Base-by-base conservation (phyloP, 2,888 invertebrate species). In the Sesamia inferens region DNA sequence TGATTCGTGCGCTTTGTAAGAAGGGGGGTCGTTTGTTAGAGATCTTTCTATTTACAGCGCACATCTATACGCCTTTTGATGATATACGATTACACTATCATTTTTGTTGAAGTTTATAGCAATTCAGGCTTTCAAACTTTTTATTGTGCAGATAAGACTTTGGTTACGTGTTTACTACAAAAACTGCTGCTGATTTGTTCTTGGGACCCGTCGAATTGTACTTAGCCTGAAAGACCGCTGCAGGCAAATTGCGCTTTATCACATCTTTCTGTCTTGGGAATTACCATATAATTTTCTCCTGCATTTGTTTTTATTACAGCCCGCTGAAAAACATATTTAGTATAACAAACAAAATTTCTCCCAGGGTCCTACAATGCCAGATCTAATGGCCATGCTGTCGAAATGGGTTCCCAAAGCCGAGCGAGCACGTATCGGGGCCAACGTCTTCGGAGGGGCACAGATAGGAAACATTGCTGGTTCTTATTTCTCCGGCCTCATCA, bases 281-380 rank as follows among this genome's bases (percentile, higher is more conserved):
- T 22, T 13, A 63, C 4, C 13, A 5, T 19, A 4, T 4, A 64
- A 24, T 19, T 5, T 19, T 64, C 13, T 8, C 2, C 16, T 44
- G 19, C 13, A 24, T 24, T 14, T 31, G 31, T 22, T 22, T 57
- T 14, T 64, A 31, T 1, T 1, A 24, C 14, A 48, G 19, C 24
- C 19, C 3, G 10, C 19, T 54, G 6, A 14, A 10, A n/a, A 54
- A 39, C n/a, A 39, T 39, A 4, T 6, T 6, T 2, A 22, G 16
- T n/a, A 31, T 6, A 79, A 44, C 16, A 0, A 31, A 22, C 1
- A 7, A 0, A 3, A 14, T 62, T 76, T 80, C 69, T 71, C 85
- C 16, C 78, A 97, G 97, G 97, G 97, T 67, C 96, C 97, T 3
- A 97, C 97, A 6, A 97, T 96, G 94, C 97, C 97, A 31, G 97